These are phyloP conservation scores for Epirrhoe tristata DNA, from an alignment of 2,888 invertebrate species.

Conservation along the genomic window DNA sequence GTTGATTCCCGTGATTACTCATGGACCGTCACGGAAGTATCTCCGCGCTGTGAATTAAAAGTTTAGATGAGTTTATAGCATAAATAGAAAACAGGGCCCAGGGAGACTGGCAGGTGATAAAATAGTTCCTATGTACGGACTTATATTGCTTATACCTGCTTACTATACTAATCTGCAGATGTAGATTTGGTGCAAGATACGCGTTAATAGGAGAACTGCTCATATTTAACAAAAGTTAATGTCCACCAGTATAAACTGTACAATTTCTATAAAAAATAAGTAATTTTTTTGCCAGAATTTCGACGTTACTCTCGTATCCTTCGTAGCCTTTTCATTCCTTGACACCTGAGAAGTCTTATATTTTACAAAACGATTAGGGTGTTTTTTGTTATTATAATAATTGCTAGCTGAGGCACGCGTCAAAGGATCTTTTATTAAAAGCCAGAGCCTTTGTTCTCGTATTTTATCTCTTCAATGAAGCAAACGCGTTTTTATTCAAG, in stretches of 20 bases:
- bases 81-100: background rate
- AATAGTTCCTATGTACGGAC: background rate
- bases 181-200: no score
- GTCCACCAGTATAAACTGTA: background rate
- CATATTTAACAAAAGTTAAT: background rate
- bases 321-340: conserved; percentile 9
- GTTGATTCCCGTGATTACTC: background rate
- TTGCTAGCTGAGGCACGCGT: conserved; percentile 27
- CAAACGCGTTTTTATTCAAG: conserved; percentile 36
- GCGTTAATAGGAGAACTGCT: background rate
- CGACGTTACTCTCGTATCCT: background rate
- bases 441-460: conserved; percentile 56
- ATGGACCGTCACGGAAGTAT: background rate
- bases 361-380: conserved; percentile 42
- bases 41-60: conserved; percentile 9
- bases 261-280: background rate
- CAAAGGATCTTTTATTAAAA: conserved; percentile 51
- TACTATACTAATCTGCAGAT: no score
- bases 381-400: conserved; percentile 58
- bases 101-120: background rate
- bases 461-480: conserved; percentile 52
- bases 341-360: conserved; percentile 29
- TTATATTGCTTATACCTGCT: background rate
- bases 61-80: conserved; percentile 7
- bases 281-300: background rate